Evolutionary conservation across 1,140 invertebrate genomes (phyloP).

Genomic region (Papilio polyxenes): DNA sequence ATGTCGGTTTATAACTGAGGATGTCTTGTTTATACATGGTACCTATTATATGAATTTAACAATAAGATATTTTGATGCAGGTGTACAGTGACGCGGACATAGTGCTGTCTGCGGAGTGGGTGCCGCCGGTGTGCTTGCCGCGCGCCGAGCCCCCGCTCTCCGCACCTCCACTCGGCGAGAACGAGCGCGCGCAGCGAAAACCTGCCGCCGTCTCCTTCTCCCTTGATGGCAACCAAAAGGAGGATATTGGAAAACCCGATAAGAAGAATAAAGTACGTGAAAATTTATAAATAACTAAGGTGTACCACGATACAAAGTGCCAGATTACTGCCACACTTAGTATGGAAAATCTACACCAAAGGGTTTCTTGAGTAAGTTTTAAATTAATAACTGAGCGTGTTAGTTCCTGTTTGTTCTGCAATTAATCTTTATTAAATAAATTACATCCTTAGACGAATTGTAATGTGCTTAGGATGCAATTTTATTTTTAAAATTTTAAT

Average conservation of each 20-base stretch:
- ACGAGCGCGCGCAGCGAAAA: conserved; percentile 72
- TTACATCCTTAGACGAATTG: too few species aligned
- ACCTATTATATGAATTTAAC: too few species aligned
- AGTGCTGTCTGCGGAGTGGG: conserved; percentile 90
- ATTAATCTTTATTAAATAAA: too few species aligned
- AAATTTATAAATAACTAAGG: background rate
- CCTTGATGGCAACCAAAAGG: conserved; percentile 77
- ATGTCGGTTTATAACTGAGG: too few species aligned
- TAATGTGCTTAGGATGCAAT: too few species aligned
- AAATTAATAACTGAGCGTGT: too few species aligned
- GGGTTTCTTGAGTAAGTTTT: too few species aligned
- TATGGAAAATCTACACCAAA: too few species aligned
- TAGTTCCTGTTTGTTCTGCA: too few species aligned
- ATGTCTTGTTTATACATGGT: too few species aligned
- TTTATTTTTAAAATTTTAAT: too few species aligned
- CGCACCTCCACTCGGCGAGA: conserved; percentile 72
- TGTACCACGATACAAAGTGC: background rate
- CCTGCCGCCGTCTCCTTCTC: conserved; percentile 75
- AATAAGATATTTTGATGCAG: conserved; percentile 44
- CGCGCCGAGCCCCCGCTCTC: conserved; percentile 81
- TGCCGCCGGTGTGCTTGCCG: conserved; percentile 88
- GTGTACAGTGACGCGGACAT: conserved; percentile 92
- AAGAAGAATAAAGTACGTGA: conserved; percentile 85
- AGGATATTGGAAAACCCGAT: conserved; percentile 78
- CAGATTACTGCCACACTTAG: too few species aligned